These are phyloP conservation scores for Nasonia oneida DNA, from an alignment of 2,888 invertebrate species.

Conservation along the genomic window DNA sequence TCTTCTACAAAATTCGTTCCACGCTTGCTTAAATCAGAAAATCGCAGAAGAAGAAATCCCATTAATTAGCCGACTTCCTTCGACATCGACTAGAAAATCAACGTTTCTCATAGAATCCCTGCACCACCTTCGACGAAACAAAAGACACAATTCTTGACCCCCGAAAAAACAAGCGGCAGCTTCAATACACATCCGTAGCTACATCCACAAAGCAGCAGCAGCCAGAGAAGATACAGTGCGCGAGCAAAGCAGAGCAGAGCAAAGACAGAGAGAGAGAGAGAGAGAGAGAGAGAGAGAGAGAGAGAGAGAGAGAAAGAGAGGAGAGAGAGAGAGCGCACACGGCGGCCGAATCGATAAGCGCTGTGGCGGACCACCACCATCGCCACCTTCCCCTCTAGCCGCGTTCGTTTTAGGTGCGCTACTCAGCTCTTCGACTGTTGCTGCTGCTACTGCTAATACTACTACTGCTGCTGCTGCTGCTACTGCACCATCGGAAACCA, in stretches of 20 bases:
- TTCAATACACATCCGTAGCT: background rate
- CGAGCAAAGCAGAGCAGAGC: slow-evolving; percentile 13
- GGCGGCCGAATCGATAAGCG: slow-evolving; percentile 70
- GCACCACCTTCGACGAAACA: background rate
- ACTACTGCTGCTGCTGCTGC: background rate
- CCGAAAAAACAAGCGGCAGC: background rate
- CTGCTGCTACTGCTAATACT: background rate
- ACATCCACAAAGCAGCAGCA: background rate
- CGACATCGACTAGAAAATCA: background rate
- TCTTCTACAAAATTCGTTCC: background rate
- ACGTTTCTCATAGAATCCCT: background rate
- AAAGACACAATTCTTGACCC: background rate
- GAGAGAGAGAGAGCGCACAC: background rate
- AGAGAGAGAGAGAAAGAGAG: background rate
- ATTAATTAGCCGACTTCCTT: slow-evolving; percentile 5
- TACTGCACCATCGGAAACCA: slow-evolving; percentile 3
- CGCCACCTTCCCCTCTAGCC: slow-evolving; percentile 59
- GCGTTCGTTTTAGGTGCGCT: background rate
- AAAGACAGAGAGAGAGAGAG: slow-evolving; percentile 25
- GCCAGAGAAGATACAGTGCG: slow-evolving; percentile 12
- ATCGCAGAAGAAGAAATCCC: background rate
- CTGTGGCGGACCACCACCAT: slow-evolving; percentile 65
- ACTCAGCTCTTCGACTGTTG: background rate
- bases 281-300: background rate
- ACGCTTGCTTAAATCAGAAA: background rate